Evolutionary conservation across 2,113 vertebrate genomes (phyloP).

Genomic region (Silurus asotus): DNA sequence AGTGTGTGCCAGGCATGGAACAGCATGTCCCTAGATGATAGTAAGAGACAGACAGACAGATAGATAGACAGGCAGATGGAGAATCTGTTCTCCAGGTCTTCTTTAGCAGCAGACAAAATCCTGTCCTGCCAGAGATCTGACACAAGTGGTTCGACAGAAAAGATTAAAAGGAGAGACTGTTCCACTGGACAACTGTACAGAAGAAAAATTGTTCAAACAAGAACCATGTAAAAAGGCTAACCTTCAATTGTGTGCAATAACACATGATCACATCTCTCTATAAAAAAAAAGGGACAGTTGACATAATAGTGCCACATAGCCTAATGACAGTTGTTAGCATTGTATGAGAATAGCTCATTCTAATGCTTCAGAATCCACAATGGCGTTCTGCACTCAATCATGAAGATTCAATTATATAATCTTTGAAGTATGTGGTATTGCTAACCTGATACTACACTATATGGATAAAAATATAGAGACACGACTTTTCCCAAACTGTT

Average conservation of each 20-base stretch:
- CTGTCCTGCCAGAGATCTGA: conserved; percentile 50
- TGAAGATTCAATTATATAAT: not conserved
- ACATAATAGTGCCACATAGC: not conserved
- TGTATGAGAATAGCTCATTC: not conserved
- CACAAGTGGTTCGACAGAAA: not conserved
- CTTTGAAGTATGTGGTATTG: not conserved
- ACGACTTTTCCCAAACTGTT: too few species aligned
- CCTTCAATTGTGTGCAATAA: not conserved
- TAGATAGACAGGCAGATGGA: conserved; percentile 42
- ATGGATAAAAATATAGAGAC: too few species aligned
- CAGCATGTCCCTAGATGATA: conserved; percentile 37
- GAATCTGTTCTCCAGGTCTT: conserved; percentile 51
- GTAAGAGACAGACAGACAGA: conserved; percentile 58
- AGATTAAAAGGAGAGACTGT: conserved; percentile 12
- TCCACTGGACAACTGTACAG: not conserved
- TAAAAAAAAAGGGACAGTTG: not conserved
- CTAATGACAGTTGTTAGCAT: not conserved
- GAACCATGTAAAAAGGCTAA: not conserved
- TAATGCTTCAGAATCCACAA: not conserved
- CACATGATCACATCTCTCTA: not conserved
- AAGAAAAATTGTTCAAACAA: not conserved
- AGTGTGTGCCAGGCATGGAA: conserved; percentile 18
- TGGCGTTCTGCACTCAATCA: not conserved
- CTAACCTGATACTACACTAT: not conserved
- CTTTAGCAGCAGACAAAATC: conserved; percentile 60